A percentile compares a stretch with the other conserved stretches of the same genome.
Conservation (phyloP, 2,888 invertebrate species). For the Agriopis aurantiaria region DNA sequence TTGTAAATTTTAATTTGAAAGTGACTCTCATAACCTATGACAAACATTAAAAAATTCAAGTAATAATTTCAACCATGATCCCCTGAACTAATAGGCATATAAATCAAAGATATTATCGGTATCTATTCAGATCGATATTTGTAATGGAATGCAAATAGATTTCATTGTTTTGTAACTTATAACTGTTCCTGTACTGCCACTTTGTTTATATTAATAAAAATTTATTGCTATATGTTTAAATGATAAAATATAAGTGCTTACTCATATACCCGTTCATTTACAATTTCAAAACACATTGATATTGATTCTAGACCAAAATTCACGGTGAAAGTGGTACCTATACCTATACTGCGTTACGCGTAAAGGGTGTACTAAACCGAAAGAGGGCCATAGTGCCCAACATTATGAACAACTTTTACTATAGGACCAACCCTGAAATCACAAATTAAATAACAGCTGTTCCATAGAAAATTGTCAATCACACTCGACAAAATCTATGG, state of each 20-base stretch:
- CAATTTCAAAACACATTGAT: too few species aligned
- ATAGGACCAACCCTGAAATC: too few species aligned
- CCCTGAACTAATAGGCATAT: slow-evolving; percentile 23
- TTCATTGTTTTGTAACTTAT: slow-evolving; percentile 30
- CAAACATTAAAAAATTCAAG: not conserved
- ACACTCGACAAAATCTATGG: too few species aligned
- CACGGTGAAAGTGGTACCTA: too few species aligned
- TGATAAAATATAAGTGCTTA: not conserved
- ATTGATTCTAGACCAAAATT: too few species aligned
- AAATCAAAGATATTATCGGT: slow-evolving; percentile 31
- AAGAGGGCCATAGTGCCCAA: too few species aligned
- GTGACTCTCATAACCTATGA: not conserved
- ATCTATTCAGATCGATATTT: slow-evolving; percentile 33
- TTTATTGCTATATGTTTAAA: not conserved
- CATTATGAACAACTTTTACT: too few species aligned
- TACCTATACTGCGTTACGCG: too few species aligned
- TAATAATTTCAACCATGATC: not conserved
- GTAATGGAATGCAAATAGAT: slow-evolving; percentile 37
- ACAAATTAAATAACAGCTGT: too few species aligned
- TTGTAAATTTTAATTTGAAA: not conserved
- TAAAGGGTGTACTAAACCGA: too few species aligned
- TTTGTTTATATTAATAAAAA: slow-evolving; percentile 9
- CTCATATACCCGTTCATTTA: not conserved
- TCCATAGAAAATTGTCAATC: too few species aligned
- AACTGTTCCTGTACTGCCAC: slow-evolving; percentile 19